These are phyloP conservation scores for Cataglyphis livida DNA, from an alignment of 2,888 invertebrate species.

Conservation along the genomic window DNA sequence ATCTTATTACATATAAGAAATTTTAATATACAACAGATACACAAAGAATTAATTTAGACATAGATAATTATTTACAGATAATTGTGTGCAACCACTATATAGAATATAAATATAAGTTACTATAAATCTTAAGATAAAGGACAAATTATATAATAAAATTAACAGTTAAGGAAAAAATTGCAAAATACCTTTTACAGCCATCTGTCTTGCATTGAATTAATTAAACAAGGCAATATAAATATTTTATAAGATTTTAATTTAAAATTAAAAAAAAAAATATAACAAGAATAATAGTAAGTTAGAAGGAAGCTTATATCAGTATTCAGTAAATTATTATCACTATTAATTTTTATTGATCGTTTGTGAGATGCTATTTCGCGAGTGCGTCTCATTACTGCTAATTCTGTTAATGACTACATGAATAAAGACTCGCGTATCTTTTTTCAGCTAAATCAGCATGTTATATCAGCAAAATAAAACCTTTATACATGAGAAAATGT, in stretches of 20 bases:
- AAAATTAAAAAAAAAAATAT: not conserved
- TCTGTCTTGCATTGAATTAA: constrained; percentile 3
- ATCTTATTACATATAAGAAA: not conserved
- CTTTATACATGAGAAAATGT: not conserved
- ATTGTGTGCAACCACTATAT: constrained; percentile 4
- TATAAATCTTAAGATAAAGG: not conserved
- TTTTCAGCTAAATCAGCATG: constrained; percentile 29
- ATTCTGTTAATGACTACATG: not conserved
- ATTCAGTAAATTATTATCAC: not conserved
- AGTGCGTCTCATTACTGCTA: not conserved
- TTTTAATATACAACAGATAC: not conserved
- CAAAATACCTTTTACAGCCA: not conserved
- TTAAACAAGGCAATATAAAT: not conserved
- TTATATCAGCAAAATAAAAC: constrained; percentile 22
- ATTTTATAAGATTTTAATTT: not conserved
- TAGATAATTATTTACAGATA: constrained; percentile 7
- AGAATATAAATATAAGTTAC: not conserved
- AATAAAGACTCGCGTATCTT: not conserved
- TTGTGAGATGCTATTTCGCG: not conserved
- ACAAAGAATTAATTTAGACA: not conserved
- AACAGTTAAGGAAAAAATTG: not conserved
- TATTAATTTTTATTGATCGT: constrained; percentile 8
- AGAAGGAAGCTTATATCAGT: constrained; percentile 2
- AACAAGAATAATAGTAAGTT: not conserved
- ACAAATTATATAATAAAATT: not conserved